These are phyloP conservation scores for Aphis gossypii DNA, from an alignment of 1,140 invertebrate genomes.

Conservation along the genomic window DNA sequence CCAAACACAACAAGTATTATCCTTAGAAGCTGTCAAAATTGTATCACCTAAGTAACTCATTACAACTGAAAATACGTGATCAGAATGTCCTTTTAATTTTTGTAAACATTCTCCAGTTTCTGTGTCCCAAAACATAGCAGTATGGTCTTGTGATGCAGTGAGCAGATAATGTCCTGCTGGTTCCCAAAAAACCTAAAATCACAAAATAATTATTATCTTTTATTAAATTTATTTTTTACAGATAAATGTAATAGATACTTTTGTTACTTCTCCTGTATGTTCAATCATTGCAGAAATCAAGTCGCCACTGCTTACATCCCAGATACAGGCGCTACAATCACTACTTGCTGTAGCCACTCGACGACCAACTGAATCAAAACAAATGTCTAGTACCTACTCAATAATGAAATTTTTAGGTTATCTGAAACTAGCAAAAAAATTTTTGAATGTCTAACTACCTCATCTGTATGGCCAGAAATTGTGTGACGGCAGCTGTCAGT, in stretches of 20 bases:
- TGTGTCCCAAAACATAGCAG: slow-evolving; percentile 77
- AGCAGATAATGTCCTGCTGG: slow-evolving; percentile 75
- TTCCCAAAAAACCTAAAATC: slow-evolving; percentile 76
- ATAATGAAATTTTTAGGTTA: neutral
- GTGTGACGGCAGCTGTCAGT: slow-evolving; percentile 69
- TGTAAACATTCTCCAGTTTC: slow-evolving; percentile 74
- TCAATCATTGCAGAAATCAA: slow-evolving; percentile 72
- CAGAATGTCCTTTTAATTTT: slow-evolving; percentile 75
- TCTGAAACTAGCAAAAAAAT: neutral
- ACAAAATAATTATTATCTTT: slow-evolving; percentile 26
- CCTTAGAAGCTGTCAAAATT: slow-evolving; percentile 79
- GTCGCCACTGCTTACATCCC: slow-evolving; percentile 71
- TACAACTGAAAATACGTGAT: slow-evolving; percentile 81
- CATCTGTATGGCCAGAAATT: slow-evolving; percentile 74
- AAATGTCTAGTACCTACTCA: slow-evolving; percentile 73
- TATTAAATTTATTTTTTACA: neutral
- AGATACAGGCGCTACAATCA: slow-evolving; percentile 75
- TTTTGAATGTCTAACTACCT: slow-evolving; percentile 65
- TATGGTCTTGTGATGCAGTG: slow-evolving; percentile 78
- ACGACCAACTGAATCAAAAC: slow-evolving; percentile 76
- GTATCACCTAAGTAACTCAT: slow-evolving; percentile 80
- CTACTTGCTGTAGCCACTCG: slow-evolving; percentile 76
- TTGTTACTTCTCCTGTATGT: slow-evolving; percentile 79
- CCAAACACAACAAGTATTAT: slow-evolving; percentile 76
- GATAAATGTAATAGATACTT: slow-evolving; percentile 65